These are phyloP conservation scores for Phyllostomus discolor DNA, from an alignment of 2,113 vertebrate genomes.

Conservation along the genomic window DNA sequence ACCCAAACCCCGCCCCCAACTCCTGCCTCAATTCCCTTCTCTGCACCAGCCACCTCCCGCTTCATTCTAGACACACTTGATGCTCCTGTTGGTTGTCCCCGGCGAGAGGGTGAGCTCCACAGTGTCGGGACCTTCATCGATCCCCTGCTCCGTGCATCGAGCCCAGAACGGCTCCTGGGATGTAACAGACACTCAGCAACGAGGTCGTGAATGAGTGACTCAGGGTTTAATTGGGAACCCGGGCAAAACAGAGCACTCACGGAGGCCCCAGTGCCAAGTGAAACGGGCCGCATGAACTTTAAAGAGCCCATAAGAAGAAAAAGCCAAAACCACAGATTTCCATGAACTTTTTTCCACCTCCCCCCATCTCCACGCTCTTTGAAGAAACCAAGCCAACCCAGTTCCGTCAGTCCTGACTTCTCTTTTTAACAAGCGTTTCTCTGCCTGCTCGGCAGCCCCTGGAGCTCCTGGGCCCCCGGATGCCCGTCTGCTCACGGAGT, in stretches of 20 bases:
- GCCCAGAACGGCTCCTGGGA: not conserved
- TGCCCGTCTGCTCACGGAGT: not conserved
- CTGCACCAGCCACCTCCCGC: not conserved
- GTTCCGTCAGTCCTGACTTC: not conserved
- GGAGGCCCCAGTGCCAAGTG: not conserved
- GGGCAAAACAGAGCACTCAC: not conserved
- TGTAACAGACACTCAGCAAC: fast-evolving
- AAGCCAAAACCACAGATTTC: not conserved
- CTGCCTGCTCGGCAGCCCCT: not conserved
- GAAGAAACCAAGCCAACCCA: not conserved
- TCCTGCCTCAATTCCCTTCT: not conserved
- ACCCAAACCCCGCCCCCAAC: not conserved
- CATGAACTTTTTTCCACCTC: not conserved
- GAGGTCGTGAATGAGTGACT: not conserved
- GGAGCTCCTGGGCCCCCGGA: not conserved
- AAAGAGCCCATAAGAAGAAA: not conserved
- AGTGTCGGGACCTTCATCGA: not conserved
- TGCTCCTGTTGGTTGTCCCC: not conserved
- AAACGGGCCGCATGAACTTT: not conserved
- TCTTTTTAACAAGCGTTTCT: not conserved
- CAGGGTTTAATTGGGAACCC: not conserved
- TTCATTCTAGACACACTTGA: not conserved
- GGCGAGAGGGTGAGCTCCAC: not conserved
- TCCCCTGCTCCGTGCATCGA: not conserved
- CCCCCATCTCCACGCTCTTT: not conserved